Evolutionary conservation across 2,888 invertebrate species (phyloP).

Genomic region (Lasioglossum lativentre): DNA sequence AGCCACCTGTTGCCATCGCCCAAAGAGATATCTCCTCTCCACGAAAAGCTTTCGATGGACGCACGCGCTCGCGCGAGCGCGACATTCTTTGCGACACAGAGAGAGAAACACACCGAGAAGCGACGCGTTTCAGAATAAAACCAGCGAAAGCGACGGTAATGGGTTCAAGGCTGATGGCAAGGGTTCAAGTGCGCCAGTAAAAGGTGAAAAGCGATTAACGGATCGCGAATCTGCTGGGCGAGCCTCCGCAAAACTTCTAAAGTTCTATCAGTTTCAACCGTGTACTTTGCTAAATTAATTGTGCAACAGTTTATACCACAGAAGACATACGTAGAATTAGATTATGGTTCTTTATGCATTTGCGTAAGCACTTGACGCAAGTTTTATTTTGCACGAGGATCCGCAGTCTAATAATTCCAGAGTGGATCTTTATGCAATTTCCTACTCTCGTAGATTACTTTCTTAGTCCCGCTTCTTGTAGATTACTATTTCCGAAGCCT

Average conservation of each 20-base stretch:
- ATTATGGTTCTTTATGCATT: too few relatives aligned
- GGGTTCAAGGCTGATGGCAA: conserved; percentile 19
- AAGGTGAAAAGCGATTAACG: conserved; percentile 2
- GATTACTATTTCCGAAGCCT: too few relatives aligned
- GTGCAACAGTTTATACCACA: too few relatives aligned
- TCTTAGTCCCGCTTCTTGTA: too few relatives aligned
- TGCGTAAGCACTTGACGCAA: too few relatives aligned
- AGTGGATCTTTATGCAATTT: too few relatives aligned
- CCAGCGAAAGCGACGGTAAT: conserved; percentile 1
- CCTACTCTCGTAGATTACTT: too few relatives aligned
- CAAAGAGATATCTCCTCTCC: neutral
- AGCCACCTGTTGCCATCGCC: conserved; percentile 44
- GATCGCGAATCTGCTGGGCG: neutral
- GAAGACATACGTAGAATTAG: too few relatives aligned
- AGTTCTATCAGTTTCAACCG: too few relatives aligned
- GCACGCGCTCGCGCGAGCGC: neutral
- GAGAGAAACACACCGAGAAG: neutral
- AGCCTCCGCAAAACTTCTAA: neutral
- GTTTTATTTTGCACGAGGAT: too few relatives aligned
- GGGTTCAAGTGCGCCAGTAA: conserved; percentile 4
- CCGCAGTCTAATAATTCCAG: too few relatives aligned
- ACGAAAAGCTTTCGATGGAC: conserved; percentile 26
- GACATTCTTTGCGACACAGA: neutral
- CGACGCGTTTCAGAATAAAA: conserved; percentile 5
- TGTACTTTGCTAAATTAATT: too few relatives aligned